Evolutionary conservation across 2,888 invertebrate genomes (phyloP), one percentile per base, ranked within the genome.

Genomic region (Baccha elongata): DNA sequence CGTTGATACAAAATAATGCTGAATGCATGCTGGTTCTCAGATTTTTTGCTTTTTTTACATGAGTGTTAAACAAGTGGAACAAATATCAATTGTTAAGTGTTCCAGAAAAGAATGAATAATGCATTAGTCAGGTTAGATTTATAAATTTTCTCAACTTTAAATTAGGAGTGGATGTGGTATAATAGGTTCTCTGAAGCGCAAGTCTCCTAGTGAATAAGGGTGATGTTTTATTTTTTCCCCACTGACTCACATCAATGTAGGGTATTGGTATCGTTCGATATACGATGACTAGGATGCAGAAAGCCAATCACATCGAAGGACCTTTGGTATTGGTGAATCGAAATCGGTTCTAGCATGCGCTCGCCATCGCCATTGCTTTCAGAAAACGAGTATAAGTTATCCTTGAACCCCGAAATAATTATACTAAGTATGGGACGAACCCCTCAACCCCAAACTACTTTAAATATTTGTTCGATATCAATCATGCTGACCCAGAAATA

Each of bases 401-500:
- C n/a, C n/a, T n/a, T n/a, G n/a, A n/a, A n/a, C n/a, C n/a, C 23
- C 23, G 23, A 23, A n/a, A 15, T 42, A 13, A 50, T 50, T 26
- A 8, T 26, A 15, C 15, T 3, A 17, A 15, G 35, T 62, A 35
- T 8, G 3, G 35, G 3, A 10, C 6, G 2, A 5, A 29, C 8
- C 15, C 10, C 1, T 10, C 15, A 19, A 2, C 32, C n/a, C 50
- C 3, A 35, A 62, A 44, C 19, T 53, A 44, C 15, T 65, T 32
- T 40, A 40, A 50, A 37, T 67, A n/a, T n/a, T 48, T 58, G 29
- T 48, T 15, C 15, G 19, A 46, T 15, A 76, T 68, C 68, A 75
- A 62, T 75, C 75, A 76, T 72, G 50, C 13, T 52, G 78, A 68
- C 62, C 73, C 68, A 42, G 53, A 42, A 64, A 68, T 62, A 55